Conservation (phyloP, 53 echinoderm and acorn worm species). For the Mesocentrotus franciscanus region DNA sequence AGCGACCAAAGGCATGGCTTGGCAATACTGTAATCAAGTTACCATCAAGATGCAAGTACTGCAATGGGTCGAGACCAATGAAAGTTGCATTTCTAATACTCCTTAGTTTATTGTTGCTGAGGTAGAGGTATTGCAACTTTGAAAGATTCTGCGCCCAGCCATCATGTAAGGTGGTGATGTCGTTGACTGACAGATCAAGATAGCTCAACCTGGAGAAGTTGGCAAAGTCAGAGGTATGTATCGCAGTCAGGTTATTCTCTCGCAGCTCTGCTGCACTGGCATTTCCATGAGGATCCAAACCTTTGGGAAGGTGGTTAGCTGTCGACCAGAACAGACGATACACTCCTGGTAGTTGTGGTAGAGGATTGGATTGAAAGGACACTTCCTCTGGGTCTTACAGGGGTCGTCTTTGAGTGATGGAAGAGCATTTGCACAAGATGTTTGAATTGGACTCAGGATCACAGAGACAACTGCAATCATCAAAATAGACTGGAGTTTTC, state of each 20-base stretch:
- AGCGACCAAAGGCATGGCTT: background rate
- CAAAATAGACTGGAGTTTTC: background rate
- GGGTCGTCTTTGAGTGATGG: slow-evolving; percentile 8
- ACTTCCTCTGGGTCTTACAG: background rate
- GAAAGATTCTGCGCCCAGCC: slow-evolving; percentile 26
- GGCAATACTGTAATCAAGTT: slow-evolving; percentile 7
- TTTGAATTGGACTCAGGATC: background rate
- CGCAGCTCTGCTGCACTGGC: slow-evolving; percentile 21
- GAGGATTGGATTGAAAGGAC: background rate
- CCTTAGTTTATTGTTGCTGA: slow-evolving; percentile 5
- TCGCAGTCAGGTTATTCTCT: slow-evolving; percentile 11
- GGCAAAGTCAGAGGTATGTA: background rate
- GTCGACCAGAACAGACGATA: background rate
- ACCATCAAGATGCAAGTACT: slow-evolving; percentile 45
- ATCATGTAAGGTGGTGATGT: background rate
- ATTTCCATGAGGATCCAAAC: background rate
- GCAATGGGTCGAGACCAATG: slow-evolving; percentile 12
- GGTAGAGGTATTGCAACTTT: slow-evolving; percentile 26
- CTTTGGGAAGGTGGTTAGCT: background rate
- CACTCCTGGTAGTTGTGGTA: slow-evolving; percentile 24
- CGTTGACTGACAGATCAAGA: background rate
- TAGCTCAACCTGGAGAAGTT: slow-evolving; percentile 29
- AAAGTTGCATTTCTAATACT: slow-evolving; percentile 11
- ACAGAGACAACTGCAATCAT: background rate
- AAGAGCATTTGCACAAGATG: background rate